Evolutionary conservation across 2,888 invertebrate genomes (phyloP).

Genomic region (Epinotia demarniana): DNA sequence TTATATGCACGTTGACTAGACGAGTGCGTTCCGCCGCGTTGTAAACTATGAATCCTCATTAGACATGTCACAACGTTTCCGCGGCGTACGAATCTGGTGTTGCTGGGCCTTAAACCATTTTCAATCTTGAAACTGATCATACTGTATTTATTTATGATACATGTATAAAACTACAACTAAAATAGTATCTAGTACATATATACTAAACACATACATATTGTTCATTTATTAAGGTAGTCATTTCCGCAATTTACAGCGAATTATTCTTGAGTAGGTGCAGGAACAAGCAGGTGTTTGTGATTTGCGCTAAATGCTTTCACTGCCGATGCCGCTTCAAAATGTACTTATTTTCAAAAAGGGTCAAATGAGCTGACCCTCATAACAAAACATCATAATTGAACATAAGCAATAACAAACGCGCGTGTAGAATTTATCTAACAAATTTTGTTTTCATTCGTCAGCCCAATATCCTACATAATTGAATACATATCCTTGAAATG

Average conservation of each 20-base stretch:
- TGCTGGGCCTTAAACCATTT: background rate
- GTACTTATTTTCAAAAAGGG: background rate
- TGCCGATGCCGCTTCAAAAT: background rate
- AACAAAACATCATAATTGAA: too few species aligned
- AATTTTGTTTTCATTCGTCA: background rate
- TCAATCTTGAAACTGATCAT: background rate
- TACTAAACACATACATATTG: background rate
- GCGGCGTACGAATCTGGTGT: too few species aligned
- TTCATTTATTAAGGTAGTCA: background rate
- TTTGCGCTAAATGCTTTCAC: background rate
- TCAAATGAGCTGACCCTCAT: background rate
- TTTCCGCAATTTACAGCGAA: too few species aligned
- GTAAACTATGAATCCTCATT: too few species aligned
- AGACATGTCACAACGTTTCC: too few species aligned
- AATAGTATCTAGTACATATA: background rate
- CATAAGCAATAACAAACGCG: background rate
- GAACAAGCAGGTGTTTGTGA: background rate
- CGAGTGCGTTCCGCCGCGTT: too few species aligned
- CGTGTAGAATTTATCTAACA: background rate
- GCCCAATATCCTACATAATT: background rate
- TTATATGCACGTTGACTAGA: too few species aligned
- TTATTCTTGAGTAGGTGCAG: too few species aligned
- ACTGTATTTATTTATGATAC: background rate
- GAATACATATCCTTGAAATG: conserved; percentile 9
- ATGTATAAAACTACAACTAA: background rate